Evolutionary conservation across 2,888 invertebrate genomes (phyloP).

Genomic region (Catocala nupta): DNA sequence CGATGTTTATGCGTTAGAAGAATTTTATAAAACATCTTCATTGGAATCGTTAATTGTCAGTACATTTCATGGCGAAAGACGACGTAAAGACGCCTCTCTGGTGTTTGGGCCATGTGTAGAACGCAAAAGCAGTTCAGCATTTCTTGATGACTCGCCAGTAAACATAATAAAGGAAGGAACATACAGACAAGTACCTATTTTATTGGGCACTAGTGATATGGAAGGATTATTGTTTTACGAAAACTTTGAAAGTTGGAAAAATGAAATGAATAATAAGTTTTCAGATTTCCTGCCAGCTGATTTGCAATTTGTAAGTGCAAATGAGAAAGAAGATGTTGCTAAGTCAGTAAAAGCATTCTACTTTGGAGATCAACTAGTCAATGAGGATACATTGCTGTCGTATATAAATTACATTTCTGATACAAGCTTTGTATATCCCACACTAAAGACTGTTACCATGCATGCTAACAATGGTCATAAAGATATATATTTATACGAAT

Average conservation of each 20-base stretch:
- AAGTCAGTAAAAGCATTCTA: constrained; percentile 57
- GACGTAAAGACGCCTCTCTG: constrained; percentile 24
- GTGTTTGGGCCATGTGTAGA: constrained; percentile 59
- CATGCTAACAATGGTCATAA: constrained; percentile 51
- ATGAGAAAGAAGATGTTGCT: constrained; percentile 52
- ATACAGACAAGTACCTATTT: constrained; percentile 42
- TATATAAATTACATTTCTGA: constrained; percentile 66
- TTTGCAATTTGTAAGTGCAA: constrained; percentile 54
- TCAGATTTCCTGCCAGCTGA: constrained; percentile 61
- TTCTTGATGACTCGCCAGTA: constrained; percentile 42
- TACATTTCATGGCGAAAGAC: constrained; percentile 18
- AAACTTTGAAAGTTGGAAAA: constrained; percentile 47
- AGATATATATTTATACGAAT: constrained; percentile 61
- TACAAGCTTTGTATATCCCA: constrained; percentile 61
- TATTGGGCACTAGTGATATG: constrained; percentile 60
- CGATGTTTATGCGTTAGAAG: constrained; percentile 41
- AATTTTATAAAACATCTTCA: constrained; percentile 57
- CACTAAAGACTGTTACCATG: constrained; percentile 53
- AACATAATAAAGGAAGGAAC: constrained; percentile 38
- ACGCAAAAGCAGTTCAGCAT: constrained; percentile 46
- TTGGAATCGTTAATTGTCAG: constrained; percentile 25
- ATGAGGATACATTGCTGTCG: constrained; percentile 31
- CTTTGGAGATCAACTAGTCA: constrained; percentile 56
- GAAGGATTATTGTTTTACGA: constrained; percentile 55
- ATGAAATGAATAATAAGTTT: constrained; percentile 59